A percentile compares a stretch with the other conserved stretches of the same genome.
Evolutionary conservation across 1,140 invertebrate species (phyloP).

Genomic region (Cotesia vestalis): DNA sequence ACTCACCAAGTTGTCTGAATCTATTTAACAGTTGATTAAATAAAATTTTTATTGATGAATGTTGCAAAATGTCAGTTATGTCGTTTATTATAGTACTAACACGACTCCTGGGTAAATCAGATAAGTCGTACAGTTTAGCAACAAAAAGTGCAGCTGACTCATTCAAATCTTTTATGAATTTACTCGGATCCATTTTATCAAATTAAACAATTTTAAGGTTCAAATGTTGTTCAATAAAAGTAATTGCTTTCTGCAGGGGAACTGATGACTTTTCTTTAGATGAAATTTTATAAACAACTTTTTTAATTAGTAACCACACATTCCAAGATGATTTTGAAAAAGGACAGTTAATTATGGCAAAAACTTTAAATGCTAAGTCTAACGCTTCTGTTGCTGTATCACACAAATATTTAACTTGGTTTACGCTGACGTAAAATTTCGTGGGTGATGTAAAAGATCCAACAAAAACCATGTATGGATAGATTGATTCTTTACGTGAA

Average conservation of each 20-base stretch:
- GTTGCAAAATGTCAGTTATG: not conserved
- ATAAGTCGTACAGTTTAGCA: conserved; percentile 6
- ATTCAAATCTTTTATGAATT: conserved; percentile 2
- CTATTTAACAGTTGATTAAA: not conserved
- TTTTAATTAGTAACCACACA: not conserved
- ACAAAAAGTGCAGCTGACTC: conserved; percentile 15
- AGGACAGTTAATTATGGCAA: not conserved
- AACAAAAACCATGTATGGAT: conserved; percentile 24
- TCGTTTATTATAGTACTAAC: conserved; percentile 13
- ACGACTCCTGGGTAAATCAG: conserved; percentile 13
- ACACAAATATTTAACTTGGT: not conserved
- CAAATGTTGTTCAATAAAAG: conserved; percentile 5
- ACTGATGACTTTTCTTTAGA: conserved; percentile 15
- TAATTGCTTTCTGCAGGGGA: conserved; percentile 12
- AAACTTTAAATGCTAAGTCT: conserved; percentile 16
- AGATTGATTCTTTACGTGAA: conserved; percentile 12
- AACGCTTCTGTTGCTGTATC: not conserved
- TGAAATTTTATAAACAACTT: not conserved
- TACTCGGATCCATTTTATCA: conserved; percentile 10
- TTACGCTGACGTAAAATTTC: not conserved
- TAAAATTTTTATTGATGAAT: not conserved
- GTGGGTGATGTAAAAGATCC: not conserved
- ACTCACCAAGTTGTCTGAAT: not conserved
- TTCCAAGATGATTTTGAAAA: not conserved
- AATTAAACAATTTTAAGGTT: conserved; percentile 10